Conservation (phyloP, 2,113 vertebrate species). For the Pelecanus crispus region DNA sequence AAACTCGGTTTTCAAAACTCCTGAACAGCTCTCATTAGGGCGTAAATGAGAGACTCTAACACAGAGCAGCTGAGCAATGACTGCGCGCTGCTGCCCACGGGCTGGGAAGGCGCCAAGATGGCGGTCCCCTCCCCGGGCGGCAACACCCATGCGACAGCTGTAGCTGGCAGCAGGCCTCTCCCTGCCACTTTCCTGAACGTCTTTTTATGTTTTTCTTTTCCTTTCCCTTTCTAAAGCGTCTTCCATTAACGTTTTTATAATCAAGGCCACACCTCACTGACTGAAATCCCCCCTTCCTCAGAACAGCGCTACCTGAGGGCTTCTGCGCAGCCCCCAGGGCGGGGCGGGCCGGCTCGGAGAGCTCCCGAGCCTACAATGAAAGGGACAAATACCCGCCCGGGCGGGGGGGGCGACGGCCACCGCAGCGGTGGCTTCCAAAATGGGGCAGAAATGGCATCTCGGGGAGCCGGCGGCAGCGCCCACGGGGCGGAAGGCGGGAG, state of each 20-base stretch:
- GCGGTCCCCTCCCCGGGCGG: fast-evolving
- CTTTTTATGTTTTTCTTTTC: no score
- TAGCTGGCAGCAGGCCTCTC: not conserved
- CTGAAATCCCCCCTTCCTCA: not conserved
- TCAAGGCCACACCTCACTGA: no score
- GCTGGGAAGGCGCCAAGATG: no score
- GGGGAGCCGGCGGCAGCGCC: fast-evolving
- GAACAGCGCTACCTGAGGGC: fast-evolving
- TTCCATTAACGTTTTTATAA: not conserved
- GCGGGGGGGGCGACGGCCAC: fast-evolving
- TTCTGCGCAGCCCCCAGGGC: fast-evolving
- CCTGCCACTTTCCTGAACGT: not conserved
- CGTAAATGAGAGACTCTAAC: not conserved
- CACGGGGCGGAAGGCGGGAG: no score
- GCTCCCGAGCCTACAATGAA: fast-evolving
- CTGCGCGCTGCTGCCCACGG: fast-evolving
- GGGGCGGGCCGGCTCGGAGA: fast-evolving
- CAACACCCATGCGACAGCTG: not conserved
- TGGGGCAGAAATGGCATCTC: fast-evolving
- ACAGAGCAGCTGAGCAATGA: not conserved
- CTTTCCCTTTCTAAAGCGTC: not conserved
- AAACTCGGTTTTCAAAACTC: not conserved
- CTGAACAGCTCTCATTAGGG: not conserved
- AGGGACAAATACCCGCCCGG: fast-evolving
- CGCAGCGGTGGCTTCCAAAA: fast-evolving